Evolutionary conservation across 2,113 vertebrate genomes (phyloP).

Genomic region (Taxidea taxus): DNA sequence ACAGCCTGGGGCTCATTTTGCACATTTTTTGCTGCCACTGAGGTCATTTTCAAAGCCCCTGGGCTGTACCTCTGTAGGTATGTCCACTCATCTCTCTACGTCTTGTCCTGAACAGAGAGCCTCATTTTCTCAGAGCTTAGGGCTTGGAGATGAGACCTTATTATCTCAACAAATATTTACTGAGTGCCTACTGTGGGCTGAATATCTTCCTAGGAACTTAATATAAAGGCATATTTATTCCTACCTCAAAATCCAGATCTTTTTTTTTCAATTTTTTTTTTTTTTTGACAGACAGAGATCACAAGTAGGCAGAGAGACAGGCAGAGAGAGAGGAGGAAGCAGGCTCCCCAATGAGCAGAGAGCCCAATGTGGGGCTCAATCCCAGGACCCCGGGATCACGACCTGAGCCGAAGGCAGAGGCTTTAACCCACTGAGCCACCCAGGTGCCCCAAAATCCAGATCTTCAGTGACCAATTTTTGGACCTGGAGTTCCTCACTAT

Average conservation of each 20-base stretch:
- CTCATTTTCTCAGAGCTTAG: neutral
- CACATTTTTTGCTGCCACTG: too few relatives aligned
- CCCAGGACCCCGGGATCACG: too few relatives aligned
- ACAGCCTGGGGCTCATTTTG: neutral
- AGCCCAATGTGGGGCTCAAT: too few relatives aligned
- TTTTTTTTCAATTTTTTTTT: too few relatives aligned
- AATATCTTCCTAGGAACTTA: neutral
- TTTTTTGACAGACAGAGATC: too few relatives aligned
- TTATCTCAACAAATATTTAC: neutral
- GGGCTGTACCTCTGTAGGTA: fast-evolving
- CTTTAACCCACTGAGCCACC: too few relatives aligned
- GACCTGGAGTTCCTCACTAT: neutral
- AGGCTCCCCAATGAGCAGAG: too few relatives aligned
- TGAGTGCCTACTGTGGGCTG: neutral
- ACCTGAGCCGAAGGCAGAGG: too few relatives aligned
- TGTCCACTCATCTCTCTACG: neutral
- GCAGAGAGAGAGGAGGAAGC: too few relatives aligned
- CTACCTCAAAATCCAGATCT: neutral
- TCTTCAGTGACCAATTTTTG: neutral
- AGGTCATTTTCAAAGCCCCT: neutral
- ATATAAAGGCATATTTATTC: neutral
- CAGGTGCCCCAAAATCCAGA: neutral
- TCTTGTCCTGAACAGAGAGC: neutral
- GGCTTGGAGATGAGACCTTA: neutral
- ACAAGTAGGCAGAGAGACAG: too few relatives aligned